A percentile compares a stretch with the other conserved stretches of the same genome.
Evolutionary conservation across 2,797 vertebrate species (phyloP).

Genomic region (Dallia pectoralis): DNA sequence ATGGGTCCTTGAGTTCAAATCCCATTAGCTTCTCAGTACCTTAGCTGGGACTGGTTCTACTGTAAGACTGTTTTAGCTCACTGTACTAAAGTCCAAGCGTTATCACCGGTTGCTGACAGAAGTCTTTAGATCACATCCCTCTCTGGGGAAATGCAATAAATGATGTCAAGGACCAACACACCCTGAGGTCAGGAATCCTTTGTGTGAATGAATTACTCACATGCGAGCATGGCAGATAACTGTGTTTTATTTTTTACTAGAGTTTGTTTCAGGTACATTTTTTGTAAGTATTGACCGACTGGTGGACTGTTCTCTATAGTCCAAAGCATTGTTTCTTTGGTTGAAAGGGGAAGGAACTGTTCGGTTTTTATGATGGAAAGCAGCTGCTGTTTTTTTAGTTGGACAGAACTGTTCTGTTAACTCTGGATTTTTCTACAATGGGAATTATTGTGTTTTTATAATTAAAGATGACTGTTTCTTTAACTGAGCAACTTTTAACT

Average conservation of each 20-base stretch:
- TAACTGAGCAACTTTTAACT: too few relatives aligned
- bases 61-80: background rate
- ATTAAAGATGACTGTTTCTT: too few relatives aligned
- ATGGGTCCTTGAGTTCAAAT: background rate
- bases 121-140: background rate
- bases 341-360: too few relatives aligned
- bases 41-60: conserved; percentile 41
- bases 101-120: background rate
- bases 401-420: too few relatives aligned
- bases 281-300: conserved; percentile 29
- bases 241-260: conserved; percentile 53
- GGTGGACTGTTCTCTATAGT: background rate
- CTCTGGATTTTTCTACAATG: too few relatives aligned
- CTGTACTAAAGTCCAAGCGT: background rate
- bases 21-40: conserved; percentile 8
- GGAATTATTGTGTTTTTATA: too few relatives aligned
- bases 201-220: conserved; percentile 39
- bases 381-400: too few relatives aligned
- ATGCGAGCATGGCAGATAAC: conserved; percentile 58
- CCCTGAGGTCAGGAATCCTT: conserved; percentile 30
- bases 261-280: conserved; percentile 55
- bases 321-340: background rate
- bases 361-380: too few relatives aligned
- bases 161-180: conserved; percentile 52
- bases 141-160: conserved; percentile 36